phyloP scores from a whole-genome alignment of 2,888 invertebrate genomes.

The Euphydryas editha region DNA sequence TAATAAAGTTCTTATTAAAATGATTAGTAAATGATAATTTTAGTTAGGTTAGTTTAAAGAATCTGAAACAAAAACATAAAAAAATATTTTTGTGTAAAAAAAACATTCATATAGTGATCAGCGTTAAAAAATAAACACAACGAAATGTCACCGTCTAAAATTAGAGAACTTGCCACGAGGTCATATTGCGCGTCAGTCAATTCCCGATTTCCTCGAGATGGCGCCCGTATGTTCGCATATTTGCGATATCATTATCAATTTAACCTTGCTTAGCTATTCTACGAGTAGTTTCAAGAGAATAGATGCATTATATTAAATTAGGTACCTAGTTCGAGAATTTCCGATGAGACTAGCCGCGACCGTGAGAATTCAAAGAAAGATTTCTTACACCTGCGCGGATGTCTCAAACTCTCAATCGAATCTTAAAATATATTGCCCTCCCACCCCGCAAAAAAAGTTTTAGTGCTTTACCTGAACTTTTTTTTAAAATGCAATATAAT shows the following conservation, averaged over 20 bases:
- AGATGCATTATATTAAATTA: conserved; percentile 38
- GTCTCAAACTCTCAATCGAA: conserved; percentile 25
- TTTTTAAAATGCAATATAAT: not conserved
- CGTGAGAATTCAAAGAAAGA: conserved; percentile 60
- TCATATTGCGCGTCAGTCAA: conserved; percentile 60
- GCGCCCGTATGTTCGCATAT: conserved; percentile 53
- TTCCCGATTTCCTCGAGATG: conserved; percentile 64
- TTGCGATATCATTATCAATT: conserved; percentile 56
- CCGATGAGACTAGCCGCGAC: conserved; percentile 27
- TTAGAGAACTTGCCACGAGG: conserved; percentile 67
- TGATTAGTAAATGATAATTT: not conserved
- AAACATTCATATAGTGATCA: not conserved
- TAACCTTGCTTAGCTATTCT: conserved; percentile 66
- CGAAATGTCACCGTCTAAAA: conserved; percentile 54
- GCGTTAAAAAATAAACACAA: not conserved
- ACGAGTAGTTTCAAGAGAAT: conserved; percentile 58
- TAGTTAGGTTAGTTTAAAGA: not conserved
- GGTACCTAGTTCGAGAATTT: conserved; percentile 51
- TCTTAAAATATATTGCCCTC: conserved; percentile 37
- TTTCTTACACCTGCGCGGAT: conserved; percentile 52
- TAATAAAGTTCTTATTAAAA: not conserved
- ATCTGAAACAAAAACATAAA: not conserved
- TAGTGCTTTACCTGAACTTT: conserved; percentile 35
- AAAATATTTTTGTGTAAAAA: not conserved
- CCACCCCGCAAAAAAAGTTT: conserved; percentile 13